Evolutionary conservation across 2,797 vertebrate species (phyloP), one percentile per base, ranked within the genome.

Genomic region (Myripristis jacobus): DNA sequence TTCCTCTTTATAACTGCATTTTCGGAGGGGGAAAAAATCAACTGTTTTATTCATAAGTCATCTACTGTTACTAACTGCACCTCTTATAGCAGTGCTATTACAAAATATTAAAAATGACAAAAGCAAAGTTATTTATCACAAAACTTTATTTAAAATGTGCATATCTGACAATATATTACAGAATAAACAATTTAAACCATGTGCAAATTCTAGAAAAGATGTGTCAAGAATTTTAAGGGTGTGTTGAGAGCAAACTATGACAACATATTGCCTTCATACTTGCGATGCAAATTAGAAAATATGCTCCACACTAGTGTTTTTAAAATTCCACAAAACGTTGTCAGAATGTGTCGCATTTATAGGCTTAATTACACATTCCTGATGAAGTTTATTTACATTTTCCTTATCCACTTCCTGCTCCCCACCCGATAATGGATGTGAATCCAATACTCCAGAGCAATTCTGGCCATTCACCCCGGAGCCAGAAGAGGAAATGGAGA

Each of bases 141-240:
- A 86, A 86, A 64, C 76, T 92, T 94, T 94, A 93, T 92, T 94
- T 84, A 79, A 92, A 92, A 89, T 83, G 85, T 91, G 79, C 88
- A 90, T 81, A 77, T 52, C 73, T 36, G 46, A 71, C 47, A 86
- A 89, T 84, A 88, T 87, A 79, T 88, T 84, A 88, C 74, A 91
- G 59, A 72, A 66, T 70, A 67, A 71, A 69, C 69, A 78, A 79
- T 87, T 86, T 73, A 82, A 84, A 84, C 55, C 53, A 77, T 88
- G 86, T 92, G 87, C 87, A 92, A 90, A 83, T 27, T 77, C 73
- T 80, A 62, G 84, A 68, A 76, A 66, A 47, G 31, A 36, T 24
- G 27, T 43, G 27, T 63, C 29, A 50, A 46, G 27, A 60, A 46
- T 47, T 61, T 51, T 61, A 54, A 5, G 38, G 27, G 38, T 31